Evolutionary conservation across 1,140 invertebrate species (phyloP).

Genomic region (Atta texana): DNA sequence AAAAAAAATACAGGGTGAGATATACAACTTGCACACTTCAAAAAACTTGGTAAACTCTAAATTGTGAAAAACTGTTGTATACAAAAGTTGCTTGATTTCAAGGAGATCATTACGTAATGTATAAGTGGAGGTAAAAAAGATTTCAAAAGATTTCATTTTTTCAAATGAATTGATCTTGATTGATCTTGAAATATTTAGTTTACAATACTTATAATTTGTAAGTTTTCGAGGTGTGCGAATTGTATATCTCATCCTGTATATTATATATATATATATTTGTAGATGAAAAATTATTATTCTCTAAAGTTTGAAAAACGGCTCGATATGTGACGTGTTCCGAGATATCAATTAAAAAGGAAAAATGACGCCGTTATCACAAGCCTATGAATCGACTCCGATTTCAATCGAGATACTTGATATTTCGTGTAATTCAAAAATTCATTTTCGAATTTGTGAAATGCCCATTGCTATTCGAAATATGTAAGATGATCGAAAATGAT

Average conservation of each 20-base stretch:
- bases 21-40: too few species aligned
- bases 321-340: neutral
- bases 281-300: neutral
- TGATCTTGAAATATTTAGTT: too few species aligned
- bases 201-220: too few species aligned
- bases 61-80: too few species aligned
- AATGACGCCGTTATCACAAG: neutral
- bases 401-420: conserved; percentile 38
- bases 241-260: neutral
- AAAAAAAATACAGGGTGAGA: neutral
- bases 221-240: too few species aligned
- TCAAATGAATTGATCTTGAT: too few species aligned
- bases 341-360: conserved; percentile 30
- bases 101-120: too few species aligned
- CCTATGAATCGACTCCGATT: conserved; percentile 7
- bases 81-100: too few species aligned
- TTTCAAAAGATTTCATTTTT: too few species aligned
- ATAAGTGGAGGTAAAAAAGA: too few species aligned
- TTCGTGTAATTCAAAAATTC: conserved; percentile 20
- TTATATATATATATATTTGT: neutral
- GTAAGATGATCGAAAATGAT: neutral
- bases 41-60: too few species aligned
- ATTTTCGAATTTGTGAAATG: neutral
- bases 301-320: neutral
- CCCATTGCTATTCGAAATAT: neutral